phyloP scores from a whole-genome alignment of 2,113 vertebrate species.

The pig (Sus scrofa) region DNA sequence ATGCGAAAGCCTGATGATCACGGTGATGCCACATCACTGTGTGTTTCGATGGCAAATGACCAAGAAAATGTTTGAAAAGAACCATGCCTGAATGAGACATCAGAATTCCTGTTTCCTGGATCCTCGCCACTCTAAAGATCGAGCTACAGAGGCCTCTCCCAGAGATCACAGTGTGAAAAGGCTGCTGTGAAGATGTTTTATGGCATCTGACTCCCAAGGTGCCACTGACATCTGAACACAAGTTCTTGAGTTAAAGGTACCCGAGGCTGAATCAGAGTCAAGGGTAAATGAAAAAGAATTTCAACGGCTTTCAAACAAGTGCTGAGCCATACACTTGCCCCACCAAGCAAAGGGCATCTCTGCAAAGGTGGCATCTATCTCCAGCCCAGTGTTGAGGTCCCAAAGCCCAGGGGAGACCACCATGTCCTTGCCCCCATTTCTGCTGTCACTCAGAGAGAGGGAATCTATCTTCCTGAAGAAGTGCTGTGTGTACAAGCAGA shows the following conservation, averaged over 20 bases:
- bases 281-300: neutral
- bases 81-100: neutral
- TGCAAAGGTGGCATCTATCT: neutral
- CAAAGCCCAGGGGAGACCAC: neutral
- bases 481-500: neutral
- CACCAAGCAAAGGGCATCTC: neutral
- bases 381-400: neutral
- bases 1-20: neutral
- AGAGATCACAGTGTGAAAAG: neutral
- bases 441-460: neutral
- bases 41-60: neutral
- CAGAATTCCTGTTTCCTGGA: neutral
- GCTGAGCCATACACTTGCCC: neutral
- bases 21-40: neutral
- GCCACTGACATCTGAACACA: neutral
- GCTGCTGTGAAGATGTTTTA: neutral
- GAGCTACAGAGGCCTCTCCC: neutral
- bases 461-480: neutral
- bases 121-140: neutral
- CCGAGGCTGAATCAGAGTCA: neutral
- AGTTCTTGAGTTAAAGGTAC: neutral
- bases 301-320: neutral
- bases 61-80: conserved; percentile 7
- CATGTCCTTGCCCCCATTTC: neutral
- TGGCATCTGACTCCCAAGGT: neutral